Evolutionary conservation across 2,797 vertebrate genomes (phyloP).

Genomic region (Rhodeus uyekii): DNA sequence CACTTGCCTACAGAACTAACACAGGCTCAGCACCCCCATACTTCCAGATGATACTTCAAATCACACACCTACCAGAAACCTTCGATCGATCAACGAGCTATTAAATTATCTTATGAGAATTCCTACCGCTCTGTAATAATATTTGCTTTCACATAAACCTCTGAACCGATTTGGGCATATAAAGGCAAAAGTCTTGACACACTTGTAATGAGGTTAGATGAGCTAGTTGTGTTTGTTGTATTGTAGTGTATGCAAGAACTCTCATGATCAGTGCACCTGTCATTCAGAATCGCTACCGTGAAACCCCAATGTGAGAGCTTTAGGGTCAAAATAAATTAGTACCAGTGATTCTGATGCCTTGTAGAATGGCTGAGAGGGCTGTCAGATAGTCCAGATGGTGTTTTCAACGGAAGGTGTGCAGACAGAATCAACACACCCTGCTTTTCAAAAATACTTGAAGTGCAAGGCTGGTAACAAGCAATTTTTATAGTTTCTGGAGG

Average conservation of each 20-base stretch:
- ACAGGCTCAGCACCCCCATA: no score
- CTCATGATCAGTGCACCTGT: slow-evolving; percentile 24
- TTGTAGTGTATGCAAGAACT: slow-evolving; percentile 11
- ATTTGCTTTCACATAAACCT: slow-evolving; percentile 12
- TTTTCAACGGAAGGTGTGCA: slow-evolving; percentile 24
- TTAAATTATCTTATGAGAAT: neutral
- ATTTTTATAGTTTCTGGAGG: neutral
- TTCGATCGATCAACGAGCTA: no score
- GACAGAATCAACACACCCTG: slow-evolving; percentile 16
- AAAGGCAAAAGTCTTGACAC: slow-evolving; percentile 1
- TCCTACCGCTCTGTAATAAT: slow-evolving; percentile 10
- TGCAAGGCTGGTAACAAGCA: slow-evolving; percentile 24
- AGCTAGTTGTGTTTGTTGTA: neutral
- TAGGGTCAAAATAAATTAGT: slow-evolving; percentile 40
- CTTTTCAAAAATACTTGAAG: slow-evolving; percentile 31
- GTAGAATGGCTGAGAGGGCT: slow-evolving; percentile 21
- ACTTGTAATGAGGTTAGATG: slow-evolving; percentile 20
- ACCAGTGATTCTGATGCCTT: slow-evolving; percentile 18
- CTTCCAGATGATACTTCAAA: no score
- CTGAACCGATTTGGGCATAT: slow-evolving; percentile 2
- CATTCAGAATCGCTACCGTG: slow-evolving; percentile 12
- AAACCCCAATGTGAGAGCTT: neutral
- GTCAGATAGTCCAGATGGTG: slow-evolving; percentile 48
- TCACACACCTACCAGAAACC: no score
- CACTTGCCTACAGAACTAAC: no score